These are phyloP conservation scores for Eulemur coronatus DNA, from an alignment of 2,797 vertebrate species.

Conservation along the genomic window DNA sequence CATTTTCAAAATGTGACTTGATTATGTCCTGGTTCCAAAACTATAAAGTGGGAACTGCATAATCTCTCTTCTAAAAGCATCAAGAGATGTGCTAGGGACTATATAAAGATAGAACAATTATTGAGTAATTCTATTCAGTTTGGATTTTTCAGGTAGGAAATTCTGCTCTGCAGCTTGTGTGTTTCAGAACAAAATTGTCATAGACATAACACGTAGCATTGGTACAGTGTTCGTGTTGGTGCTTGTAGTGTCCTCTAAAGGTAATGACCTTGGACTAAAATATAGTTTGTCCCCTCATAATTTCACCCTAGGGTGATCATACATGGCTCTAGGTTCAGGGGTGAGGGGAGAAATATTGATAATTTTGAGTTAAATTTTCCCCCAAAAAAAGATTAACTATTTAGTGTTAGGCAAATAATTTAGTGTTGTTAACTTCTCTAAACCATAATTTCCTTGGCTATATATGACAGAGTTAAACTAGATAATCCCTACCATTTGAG, in stretches of 20 bases:
- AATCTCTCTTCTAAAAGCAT: neutral
- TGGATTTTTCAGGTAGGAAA: neutral
- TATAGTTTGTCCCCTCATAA: neutral
- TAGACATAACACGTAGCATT: neutral
- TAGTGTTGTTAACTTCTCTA: neutral
- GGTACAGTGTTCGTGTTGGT: neutral
- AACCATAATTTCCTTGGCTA: constrained; percentile 7
- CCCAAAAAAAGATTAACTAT: neutral
- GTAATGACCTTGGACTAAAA: neutral
- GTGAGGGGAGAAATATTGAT: neutral
- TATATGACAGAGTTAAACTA: neutral
- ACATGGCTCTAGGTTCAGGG: neutral
- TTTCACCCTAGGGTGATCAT: neutral
- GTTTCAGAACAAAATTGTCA: neutral
- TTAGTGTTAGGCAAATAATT: neutral
- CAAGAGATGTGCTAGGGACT: neutral
- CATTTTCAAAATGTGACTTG: neutral
- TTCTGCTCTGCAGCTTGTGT: neutral
- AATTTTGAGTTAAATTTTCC: neutral
- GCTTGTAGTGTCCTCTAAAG: neutral
- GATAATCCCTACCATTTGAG: neutral
- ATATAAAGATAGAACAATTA: neutral
- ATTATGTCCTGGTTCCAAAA: neutral
- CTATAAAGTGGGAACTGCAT: neutral
- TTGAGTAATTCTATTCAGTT: neutral